Evolutionary conservation across 2,113 vertebrate species (phyloP).

Genomic region (Malaclemys terrapin): DNA sequence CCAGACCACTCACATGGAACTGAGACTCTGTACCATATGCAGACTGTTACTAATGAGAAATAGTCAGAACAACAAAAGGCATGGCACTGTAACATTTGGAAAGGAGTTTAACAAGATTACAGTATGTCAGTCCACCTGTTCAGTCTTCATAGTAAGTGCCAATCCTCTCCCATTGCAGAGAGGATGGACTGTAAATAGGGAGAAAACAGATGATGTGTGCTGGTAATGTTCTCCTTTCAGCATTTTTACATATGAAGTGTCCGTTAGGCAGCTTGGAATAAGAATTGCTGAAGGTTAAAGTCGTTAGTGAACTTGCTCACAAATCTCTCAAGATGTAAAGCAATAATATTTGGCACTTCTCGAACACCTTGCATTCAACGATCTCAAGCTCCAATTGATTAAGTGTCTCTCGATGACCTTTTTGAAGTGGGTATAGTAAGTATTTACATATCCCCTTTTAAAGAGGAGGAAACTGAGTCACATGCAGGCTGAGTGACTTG

Average conservation of each 20-base stretch:
- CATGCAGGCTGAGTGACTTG: background rate
- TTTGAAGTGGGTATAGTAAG: background rate
- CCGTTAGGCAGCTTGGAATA: slow-evolving; percentile 10
- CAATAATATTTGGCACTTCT: slow-evolving; percentile 12
- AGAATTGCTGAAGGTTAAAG: slow-evolving; percentile 27
- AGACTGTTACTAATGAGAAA: background rate
- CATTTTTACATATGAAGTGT: slow-evolving; percentile 31
- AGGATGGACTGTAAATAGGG: slow-evolving; percentile 58
- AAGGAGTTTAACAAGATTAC: slow-evolving; percentile 16
- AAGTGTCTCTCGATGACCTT: background rate
- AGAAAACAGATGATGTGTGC: slow-evolving; percentile 52
- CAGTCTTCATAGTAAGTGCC: slow-evolving; percentile 50
- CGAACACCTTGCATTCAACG: background rate
- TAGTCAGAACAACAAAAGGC: background rate
- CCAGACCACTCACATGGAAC: background rate
- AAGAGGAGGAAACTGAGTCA: background rate
- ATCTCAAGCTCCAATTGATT: slow-evolving; percentile 6
- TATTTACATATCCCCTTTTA: slow-evolving; percentile 11
- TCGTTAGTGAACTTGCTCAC: slow-evolving; percentile 59
- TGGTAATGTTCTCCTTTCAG: slow-evolving; percentile 24
- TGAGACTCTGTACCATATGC: background rate
- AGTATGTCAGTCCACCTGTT: slow-evolving; percentile 54
- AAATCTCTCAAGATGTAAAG: slow-evolving; percentile 37
- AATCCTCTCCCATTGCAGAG: slow-evolving; percentile 16
- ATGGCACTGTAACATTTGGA: background rate